Evolutionary conservation across 2,888 invertebrate genomes (phyloP).

Genomic region (Dynastes tityus): DNA sequence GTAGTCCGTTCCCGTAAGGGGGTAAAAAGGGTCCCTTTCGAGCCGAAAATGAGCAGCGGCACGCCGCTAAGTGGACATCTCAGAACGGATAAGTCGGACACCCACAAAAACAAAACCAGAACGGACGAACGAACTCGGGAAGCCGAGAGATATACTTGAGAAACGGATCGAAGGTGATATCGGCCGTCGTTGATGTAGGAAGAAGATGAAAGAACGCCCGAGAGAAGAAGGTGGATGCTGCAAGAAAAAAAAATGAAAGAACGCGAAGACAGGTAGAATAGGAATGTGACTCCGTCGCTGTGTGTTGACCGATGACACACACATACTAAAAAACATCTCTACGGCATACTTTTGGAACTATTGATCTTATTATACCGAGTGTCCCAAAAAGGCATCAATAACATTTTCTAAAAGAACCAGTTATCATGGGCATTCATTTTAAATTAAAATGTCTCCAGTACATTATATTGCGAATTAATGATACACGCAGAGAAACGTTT

Average conservation of each 20-base stretch:
- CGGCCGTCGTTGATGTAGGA: too few species aligned
- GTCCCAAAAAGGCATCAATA: too few species aligned
- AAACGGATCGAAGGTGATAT: constrained; percentile 1
- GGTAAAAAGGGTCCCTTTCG: constrained; percentile 57
- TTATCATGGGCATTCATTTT: too few species aligned
- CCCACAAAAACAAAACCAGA: constrained; percentile 57
- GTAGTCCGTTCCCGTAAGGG: constrained; percentile 54
- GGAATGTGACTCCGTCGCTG: constrained; percentile 31
- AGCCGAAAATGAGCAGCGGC: constrained; percentile 61
- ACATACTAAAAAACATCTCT: background rate
- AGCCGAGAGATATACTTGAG: too few species aligned
- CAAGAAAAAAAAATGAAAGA: background rate
- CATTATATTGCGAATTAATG: too few species aligned
- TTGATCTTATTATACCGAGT: too few species aligned
- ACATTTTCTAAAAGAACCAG: too few species aligned
- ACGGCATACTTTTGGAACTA: too few species aligned
- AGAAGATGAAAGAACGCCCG: constrained; percentile 1
- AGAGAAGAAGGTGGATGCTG: background rate
- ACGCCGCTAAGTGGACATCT: constrained; percentile 56
- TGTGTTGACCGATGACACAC: constrained; percentile 28
- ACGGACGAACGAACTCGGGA: constrained; percentile 26
- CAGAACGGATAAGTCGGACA: constrained; percentile 50
- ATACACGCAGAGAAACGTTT: too few species aligned
- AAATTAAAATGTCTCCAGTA: too few species aligned
- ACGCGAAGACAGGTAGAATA: constrained; percentile 37